Base-by-base conservation (phyloP, 2,888 invertebrate genomes). In the Drosophila neutralis region DNA sequence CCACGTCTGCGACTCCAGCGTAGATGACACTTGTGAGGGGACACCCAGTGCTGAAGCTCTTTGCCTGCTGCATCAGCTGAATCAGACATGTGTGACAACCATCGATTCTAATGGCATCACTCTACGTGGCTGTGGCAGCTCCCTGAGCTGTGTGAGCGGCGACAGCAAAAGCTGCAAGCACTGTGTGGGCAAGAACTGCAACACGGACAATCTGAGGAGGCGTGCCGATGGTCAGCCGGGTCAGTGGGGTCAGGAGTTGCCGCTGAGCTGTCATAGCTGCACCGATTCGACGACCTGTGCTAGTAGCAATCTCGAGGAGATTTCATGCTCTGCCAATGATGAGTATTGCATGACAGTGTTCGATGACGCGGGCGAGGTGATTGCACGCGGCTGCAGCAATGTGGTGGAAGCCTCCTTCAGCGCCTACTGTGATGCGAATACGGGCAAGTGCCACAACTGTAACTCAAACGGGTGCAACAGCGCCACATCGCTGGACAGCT, bases 271-370 rank as follows among this genome's bases (percentile, higher is more conserved):
- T 33, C 80, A 78, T 13, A 73, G 49, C 15, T 92, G 92, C 62
- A 56, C 42, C 5, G 82, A 74, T 15, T 57, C 73, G 4, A 51
- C 76, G 0, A 80, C 76, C 3, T 88, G 88, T 31, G 76, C 66
- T 0, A n/a, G 68, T 49, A 53, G 31, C 29, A 54, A 29, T 2
- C 8, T 51, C 0, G 24, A 49, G n/a, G 40, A 38, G 2, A 0
- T 48, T 1, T 33, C 53, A 8, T 83, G 85, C 42, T 36, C 69
- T 8, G 57, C 61, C 11, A 35, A 35, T 0, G 29, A 63, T 2
- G 91, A 92, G 18, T 87, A 91, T 27, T 92, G 92, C 45, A 82
- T 91, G 80, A 91, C 91, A 0, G 89, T 92, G 0, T 92, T 92
- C 29, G 78, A 80, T 59, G 71, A 27, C 0, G 53, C 65, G 0